A percentile compares a stretch with the other conserved stretches of the same genome.
Conservation (phyloP, 2,888 invertebrate species). For the Aproaerema taeniolella region DNA sequence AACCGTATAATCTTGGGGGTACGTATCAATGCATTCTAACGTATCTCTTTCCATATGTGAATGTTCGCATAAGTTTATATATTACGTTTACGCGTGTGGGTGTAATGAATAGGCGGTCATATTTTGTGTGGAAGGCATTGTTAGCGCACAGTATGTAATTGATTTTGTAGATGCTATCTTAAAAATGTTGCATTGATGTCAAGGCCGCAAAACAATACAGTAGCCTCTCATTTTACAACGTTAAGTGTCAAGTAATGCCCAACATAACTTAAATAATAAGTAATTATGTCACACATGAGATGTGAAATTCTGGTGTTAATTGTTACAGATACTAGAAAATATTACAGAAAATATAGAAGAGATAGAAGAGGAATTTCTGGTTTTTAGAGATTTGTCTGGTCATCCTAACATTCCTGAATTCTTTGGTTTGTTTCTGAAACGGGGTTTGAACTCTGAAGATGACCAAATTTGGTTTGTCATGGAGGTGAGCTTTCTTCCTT, state of each 20-base stretch:
- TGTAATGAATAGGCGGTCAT: slow-evolving; percentile 27
- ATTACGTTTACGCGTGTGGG: slow-evolving; percentile 21
- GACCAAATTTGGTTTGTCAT: slow-evolving; percentile 91
- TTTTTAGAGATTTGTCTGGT: slow-evolving; percentile 83
- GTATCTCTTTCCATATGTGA: no score
- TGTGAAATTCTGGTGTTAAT: slow-evolving; percentile 9
- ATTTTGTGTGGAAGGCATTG: slow-evolving; percentile 47
- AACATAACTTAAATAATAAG: slow-evolving; percentile 13
- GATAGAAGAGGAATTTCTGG: slow-evolving; percentile 87
- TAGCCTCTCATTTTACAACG: slow-evolving; percentile 40
- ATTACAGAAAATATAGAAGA: slow-evolving; percentile 89
- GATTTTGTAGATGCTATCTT: slow-evolving; percentile 58
- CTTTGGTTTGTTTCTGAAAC: slow-evolving; percentile 83
- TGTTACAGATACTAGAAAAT: slow-evolving; percentile 82
- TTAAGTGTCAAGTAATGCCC: slow-evolving; percentile 30
- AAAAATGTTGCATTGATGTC: slow-evolving; percentile 55
- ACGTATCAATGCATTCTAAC: no score
- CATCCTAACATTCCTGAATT: slow-evolving; percentile 88
- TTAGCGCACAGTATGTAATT: slow-evolving; percentile 50
- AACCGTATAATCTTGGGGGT: no score
- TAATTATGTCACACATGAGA: slow-evolving; percentile 13
- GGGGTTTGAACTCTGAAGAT: slow-evolving; percentile 79
- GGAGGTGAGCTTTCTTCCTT: slow-evolving; percentile 77
- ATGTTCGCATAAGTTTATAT: not conserved
- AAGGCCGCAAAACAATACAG: slow-evolving; percentile 60